Percentiles rank a stretch among this genome's conserved stretches.
phyloP scores from a whole-genome alignment of 2,888 invertebrate genomes.

The Lasioglossum calceatum region DNA sequence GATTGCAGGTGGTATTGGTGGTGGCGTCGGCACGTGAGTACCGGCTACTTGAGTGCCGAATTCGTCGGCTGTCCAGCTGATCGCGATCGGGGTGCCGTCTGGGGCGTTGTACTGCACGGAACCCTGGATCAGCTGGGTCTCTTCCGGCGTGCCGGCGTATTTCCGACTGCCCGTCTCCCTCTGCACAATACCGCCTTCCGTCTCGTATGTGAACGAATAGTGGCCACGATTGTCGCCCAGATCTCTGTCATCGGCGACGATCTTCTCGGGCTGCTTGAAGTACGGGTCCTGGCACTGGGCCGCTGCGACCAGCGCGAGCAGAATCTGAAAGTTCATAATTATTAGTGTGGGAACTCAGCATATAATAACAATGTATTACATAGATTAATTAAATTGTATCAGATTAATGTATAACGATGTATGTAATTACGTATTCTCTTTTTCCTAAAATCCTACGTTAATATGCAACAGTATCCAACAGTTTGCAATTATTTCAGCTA shows the following conservation, averaged over 20 bases:
- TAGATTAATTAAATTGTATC: no score
- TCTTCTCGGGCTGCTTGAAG: conserved; percentile 81
- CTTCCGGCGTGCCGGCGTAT: conserved; percentile 81
- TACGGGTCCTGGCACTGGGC: conserved; percentile 73
- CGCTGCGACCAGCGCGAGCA: conserved; percentile 68
- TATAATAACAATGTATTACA: not conserved
- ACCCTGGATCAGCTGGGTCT: conserved; percentile 82
- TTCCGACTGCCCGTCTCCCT: conserved; percentile 80
- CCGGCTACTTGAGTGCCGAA: conserved; percentile 81
- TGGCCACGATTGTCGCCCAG: conserved; percentile 81
- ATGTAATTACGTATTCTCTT: no score
- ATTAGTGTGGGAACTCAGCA: not conserved
- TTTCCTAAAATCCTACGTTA: no score
- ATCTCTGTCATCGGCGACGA: conserved; percentile 76
- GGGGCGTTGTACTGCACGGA: conserved; percentile 83
- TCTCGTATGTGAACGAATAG: conserved; percentile 81
- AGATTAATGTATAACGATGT: no score
- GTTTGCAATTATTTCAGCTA: no score
- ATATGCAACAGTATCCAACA: no score
- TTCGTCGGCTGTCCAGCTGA: conserved; percentile 83
- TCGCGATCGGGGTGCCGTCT: conserved; percentile 82
- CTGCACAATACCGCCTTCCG: conserved; percentile 82
- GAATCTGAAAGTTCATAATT: conserved; percentile 67
- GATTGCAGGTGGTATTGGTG: conserved; percentile 82
- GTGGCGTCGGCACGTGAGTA: conserved; percentile 81